These are phyloP conservation scores for Magallana ariakensis DNA, from an alignment of 1,140 invertebrate species.

Conservation along the genomic window DNA sequence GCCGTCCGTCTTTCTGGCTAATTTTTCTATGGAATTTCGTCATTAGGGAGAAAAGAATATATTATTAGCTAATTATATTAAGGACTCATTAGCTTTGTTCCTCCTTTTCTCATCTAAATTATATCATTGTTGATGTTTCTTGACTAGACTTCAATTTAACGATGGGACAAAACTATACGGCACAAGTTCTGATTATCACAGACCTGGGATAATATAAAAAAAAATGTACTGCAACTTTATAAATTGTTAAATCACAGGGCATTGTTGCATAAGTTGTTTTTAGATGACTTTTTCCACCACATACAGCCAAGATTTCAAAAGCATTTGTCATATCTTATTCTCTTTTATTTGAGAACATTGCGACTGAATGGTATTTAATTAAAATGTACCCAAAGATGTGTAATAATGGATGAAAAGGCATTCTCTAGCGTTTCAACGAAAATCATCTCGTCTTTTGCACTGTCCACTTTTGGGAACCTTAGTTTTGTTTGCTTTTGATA, in stretches of 20 bases:
- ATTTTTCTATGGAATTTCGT: too few species aligned
- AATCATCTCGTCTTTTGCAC: background rate
- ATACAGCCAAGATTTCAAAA: background rate
- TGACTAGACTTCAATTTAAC: background rate
- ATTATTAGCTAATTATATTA: too few species aligned
- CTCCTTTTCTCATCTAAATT: background rate
- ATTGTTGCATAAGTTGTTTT: background rate
- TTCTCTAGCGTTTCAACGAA: background rate
- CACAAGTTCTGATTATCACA: background rate
- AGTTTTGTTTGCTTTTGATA: conserved; percentile 25
- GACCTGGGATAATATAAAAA: background rate
- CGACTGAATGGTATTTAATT: conserved; percentile 4
- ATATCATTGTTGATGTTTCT: background rate
- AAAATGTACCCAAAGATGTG: background rate
- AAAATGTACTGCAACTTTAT: background rate
- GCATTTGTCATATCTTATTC: background rate
- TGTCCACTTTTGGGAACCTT: conserved; percentile 5
- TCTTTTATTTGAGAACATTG: background rate
- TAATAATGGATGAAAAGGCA: background rate
- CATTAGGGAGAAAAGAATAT: too few species aligned
- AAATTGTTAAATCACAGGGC: background rate
- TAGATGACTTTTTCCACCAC: background rate
- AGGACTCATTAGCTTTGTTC: background rate
- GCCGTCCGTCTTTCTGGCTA: background rate
- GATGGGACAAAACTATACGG: background rate